Evolutionary conservation across 2,888 invertebrate genomes (phyloP).

Genomic region (Lampropteryx suffumata): DNA sequence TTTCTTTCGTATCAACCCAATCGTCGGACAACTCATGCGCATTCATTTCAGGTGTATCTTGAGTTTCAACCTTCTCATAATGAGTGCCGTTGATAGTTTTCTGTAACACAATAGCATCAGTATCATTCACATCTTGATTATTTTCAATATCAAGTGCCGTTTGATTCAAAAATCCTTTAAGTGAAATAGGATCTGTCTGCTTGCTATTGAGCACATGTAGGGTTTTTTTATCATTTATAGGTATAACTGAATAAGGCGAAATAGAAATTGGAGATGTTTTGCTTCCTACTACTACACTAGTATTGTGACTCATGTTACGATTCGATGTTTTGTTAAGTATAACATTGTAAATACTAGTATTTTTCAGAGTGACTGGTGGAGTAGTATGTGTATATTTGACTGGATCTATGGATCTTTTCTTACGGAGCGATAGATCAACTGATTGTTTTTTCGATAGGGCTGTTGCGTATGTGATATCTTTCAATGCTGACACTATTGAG

Average conservation of each 20-base stretch:
- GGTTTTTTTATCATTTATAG: constrained; percentile 49
- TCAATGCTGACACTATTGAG: constrained; percentile 72
- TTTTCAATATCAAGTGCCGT: constrained; percentile 67
- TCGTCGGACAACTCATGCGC: constrained; percentile 63
- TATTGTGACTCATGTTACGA: constrained; percentile 21
- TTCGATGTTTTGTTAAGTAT: constrained; percentile 58
- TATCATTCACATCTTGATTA: constrained; percentile 46
- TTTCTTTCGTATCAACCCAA: constrained; percentile 63
- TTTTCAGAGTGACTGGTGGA: constrained; percentile 30
- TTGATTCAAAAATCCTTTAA: constrained; percentile 72
- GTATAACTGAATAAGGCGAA: constrained; percentile 61
- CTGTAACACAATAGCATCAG: constrained; percentile 59
- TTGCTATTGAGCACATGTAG: constrained; percentile 52
- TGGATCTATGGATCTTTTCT: constrained; percentile 53
- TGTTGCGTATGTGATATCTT: constrained; percentile 71
- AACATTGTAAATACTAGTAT: constrained; percentile 51
- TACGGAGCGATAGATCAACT: constrained; percentile 67
- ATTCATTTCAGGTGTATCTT: constrained; percentile 56
- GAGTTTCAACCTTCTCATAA: constrained; percentile 46
- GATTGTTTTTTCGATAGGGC: constrained; percentile 74
- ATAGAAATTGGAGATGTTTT: constrained; percentile 25
- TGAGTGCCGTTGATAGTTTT: constrained; percentile 60
- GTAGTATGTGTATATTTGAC: constrained; percentile 32
- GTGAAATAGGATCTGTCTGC: constrained; percentile 21
- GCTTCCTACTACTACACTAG: constrained; percentile 2